phyloP scores from a whole-genome alignment of 23 tunicate species.

The Ciona savignyi region DNA sequence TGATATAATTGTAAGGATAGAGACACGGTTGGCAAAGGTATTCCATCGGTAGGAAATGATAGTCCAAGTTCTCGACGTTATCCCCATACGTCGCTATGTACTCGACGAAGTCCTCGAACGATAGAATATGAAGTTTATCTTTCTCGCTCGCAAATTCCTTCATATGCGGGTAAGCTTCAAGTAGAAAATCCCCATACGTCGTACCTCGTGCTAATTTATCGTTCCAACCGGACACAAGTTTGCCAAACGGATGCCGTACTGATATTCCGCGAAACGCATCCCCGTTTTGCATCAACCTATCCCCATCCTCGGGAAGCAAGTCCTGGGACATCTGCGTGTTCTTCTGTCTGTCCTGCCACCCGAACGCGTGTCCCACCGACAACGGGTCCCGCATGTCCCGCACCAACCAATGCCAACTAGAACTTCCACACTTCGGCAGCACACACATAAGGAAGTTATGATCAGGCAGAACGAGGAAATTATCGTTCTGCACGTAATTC shows the following conservation, averaged over 20 bases:
- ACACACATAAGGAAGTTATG: conserved; percentile 29
- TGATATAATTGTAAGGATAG: conserved; percentile 32
- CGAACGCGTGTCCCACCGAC: conserved; percentile 13
- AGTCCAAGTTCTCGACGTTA: conserved; percentile 31
- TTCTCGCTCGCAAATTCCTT: conserved; percentile 21
- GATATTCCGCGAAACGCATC: conserved; percentile 29
- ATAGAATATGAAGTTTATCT: conserved; percentile 26
- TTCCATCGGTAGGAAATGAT: conserved; percentile 42
- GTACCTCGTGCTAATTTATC: conserved; percentile 18
- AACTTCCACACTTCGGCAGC: conserved; percentile 47
- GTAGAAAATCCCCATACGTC: conserved; percentile 17
- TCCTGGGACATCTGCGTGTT: conserved; percentile 42
- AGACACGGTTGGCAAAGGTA: conserved; percentile 37
- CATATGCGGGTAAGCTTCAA: conserved; percentile 47
- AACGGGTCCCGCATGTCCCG: conserved; percentile 28
- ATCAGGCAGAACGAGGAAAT: conserved; percentile 24
- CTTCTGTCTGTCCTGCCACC: conserved; percentile 35
- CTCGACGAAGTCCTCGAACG: conserved; percentile 22
- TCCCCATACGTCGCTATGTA: too few species aligned
- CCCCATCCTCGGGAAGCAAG: conserved; percentile 11
- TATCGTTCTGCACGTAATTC: conserved; percentile 35
- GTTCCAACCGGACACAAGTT: conserved; percentile 53
- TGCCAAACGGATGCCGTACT: conserved; percentile 46
- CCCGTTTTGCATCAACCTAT: neutral
- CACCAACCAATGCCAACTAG: conserved; percentile 40